These are phyloP conservation scores for Eilema caniola DNA, from an alignment of 2,888 invertebrate genomes.

Conservation along the genomic window DNA sequence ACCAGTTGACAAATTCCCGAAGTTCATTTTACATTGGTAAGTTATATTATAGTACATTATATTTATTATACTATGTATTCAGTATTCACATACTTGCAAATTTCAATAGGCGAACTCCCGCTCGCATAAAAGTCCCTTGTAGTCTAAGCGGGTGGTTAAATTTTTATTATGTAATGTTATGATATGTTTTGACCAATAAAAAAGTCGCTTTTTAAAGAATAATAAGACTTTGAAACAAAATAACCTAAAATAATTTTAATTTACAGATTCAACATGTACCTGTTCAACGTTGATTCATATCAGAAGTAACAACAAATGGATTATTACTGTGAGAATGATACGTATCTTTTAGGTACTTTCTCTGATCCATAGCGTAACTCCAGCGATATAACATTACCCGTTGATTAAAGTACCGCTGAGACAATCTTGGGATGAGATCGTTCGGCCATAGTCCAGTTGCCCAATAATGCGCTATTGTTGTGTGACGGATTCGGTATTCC, in stretches of 20 bases:
- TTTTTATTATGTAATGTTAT: too few relatives aligned
- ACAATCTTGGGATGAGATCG: conserved; percentile 61
- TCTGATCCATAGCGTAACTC: conserved; percentile 43
- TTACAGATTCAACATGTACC: conserved; percentile 17
- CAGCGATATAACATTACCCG: conserved; percentile 48
- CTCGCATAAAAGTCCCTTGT: too few relatives aligned
- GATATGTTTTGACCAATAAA: too few relatives aligned
- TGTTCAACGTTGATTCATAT: conserved; percentile 47
- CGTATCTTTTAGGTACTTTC: conserved; percentile 59
- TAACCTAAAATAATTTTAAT: conserved; percentile 16
- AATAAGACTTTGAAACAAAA: not conserved
- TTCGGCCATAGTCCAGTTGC: conserved; percentile 56
- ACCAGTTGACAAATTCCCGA: too few relatives aligned
- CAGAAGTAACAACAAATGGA: conserved; percentile 53
- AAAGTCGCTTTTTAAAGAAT: not conserved
- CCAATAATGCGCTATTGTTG: conserved; percentile 66
- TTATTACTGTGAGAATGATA: conserved; percentile 63
- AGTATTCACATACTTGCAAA: too few relatives aligned
- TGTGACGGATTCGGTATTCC: conserved; percentile 70
- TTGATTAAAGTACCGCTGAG: conserved; percentile 60
- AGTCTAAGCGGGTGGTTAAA: too few relatives aligned
- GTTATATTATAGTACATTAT: too few relatives aligned
- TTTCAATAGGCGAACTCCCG: too few relatives aligned
- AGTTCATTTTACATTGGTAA: too few relatives aligned
- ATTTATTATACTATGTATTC: too few relatives aligned